Conservation (phyloP, 2,888 invertebrate species). For the Cheilosia impressa region DNA sequence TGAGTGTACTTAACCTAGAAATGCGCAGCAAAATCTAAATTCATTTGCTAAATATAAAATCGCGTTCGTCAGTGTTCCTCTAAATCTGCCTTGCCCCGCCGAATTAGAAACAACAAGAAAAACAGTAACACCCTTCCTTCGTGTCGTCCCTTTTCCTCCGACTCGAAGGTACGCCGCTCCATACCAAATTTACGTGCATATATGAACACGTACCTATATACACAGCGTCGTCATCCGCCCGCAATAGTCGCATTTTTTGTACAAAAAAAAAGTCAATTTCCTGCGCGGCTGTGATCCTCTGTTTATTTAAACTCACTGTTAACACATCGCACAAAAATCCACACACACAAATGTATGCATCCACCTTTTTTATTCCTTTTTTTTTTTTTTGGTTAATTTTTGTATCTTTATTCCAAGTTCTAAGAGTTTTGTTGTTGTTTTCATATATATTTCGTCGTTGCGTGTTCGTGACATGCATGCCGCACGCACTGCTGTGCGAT, state of each 20-base stretch:
- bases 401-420: conserved; percentile 3
- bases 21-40: no score
- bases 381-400: conserved; percentile 28
- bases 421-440: conserved; percentile 2
- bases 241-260: conserved; percentile 29
- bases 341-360: conserved; percentile 42
- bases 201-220: neutral
- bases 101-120: neutral
- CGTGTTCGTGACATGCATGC: conserved; percentile 56
- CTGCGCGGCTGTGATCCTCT: conserved; percentile 46
- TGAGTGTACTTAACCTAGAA: no score
- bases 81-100: no score
- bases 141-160: neutral
- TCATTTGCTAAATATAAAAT: no score
- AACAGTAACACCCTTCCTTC: neutral
- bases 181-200: neutral
- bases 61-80: no score
- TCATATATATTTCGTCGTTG: conserved; percentile 39
- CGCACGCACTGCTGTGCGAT: conserved; percentile 21
- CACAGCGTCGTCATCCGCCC: conserved; percentile 30
- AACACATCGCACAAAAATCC: conserved; percentile 30
- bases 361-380: conserved; percentile 35
- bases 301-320: conserved; percentile 27
- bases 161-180: neutral
- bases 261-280: conserved; percentile 41